Conservation (phyloP, 2,888 invertebrate genomes). For the Eristalis arbustorum region DNA sequence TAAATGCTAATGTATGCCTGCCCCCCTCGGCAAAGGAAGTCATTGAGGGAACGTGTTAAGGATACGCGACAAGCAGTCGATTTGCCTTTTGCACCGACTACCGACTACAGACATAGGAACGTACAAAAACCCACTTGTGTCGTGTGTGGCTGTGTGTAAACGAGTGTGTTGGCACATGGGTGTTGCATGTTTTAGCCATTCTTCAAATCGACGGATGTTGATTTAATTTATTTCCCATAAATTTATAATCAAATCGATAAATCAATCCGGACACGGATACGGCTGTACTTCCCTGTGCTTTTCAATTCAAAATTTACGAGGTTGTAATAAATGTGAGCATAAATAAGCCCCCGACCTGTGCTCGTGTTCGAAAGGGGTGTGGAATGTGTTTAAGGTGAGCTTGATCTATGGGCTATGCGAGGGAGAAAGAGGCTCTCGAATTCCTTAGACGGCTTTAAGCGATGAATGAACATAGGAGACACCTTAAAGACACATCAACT, state of each 20-base stretch:
- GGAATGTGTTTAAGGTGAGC: neutral
- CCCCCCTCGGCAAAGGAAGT: slow-evolving; percentile 14
- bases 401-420: neutral
- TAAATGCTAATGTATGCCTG: slow-evolving; percentile 36
- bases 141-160: too few species aligned
- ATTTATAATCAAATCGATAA: slow-evolving; percentile 65
- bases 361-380: neutral
- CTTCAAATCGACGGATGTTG: slow-evolving; percentile 64
- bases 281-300: slow-evolving; percentile 3
- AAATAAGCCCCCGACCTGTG: slow-evolving; percentile 23
- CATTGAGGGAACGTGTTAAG: slow-evolving; percentile 28
- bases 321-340: slow-evolving; percentile 41
- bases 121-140: neutral
- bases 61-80: slow-evolving; percentile 18
- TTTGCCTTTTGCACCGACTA: slow-evolving; percentile 17
- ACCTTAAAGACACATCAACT: too few species aligned
- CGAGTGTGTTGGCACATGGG: neutral
- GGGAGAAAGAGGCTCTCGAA: neutral
- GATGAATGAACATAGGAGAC: neutral
- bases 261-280: slow-evolving; percentile 46
- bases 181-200: slow-evolving; percentile 38
- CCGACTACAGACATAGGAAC: neutral
- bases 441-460: neutral
- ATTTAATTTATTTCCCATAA: slow-evolving; percentile 68
- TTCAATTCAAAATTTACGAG: slow-evolving; percentile 49